Conservation (phyloP, 2,113 vertebrate genomes). For the Tonatia bakeri region DNA sequence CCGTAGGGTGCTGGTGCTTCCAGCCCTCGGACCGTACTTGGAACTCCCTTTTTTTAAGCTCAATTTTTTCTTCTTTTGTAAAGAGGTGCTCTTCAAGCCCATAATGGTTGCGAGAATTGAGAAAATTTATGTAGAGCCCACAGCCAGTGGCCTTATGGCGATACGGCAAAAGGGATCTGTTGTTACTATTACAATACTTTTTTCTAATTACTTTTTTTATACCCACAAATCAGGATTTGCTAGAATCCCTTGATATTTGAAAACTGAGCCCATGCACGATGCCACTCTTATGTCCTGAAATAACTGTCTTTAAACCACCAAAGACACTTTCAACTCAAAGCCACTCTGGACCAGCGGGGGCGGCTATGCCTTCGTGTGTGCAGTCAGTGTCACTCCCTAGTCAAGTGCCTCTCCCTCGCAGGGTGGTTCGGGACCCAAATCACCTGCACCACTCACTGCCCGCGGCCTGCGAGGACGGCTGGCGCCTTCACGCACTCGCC, state of each 20-base stretch:
- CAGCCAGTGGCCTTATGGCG: neutral
- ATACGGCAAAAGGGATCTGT: neutral
- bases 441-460: neutral
- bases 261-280: neutral
- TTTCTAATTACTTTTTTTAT: neutral
- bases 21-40: fast-evolving
- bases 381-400: neutral
- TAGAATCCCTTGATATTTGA: neutral
- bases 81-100: neutral
- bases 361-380: fast-evolving
- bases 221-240: neutral
- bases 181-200: neutral
- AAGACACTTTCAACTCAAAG: conserved; percentile 29
- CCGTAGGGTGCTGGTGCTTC: fast-evolving
- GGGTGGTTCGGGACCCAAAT: neutral
- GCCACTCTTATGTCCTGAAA: neutral
- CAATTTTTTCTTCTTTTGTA: neutral
- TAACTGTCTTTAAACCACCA: conserved; percentile 48
- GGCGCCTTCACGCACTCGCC: conserved; percentile 30
- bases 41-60: neutral
- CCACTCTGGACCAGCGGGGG: conserved; percentile 33
- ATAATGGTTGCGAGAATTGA: neutral
- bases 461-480: neutral
- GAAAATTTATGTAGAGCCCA: neutral
- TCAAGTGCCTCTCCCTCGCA: neutral